phyloP scores from a whole-genome alignment of 2,888 invertebrate species.

The Artemia sp. region DNA sequence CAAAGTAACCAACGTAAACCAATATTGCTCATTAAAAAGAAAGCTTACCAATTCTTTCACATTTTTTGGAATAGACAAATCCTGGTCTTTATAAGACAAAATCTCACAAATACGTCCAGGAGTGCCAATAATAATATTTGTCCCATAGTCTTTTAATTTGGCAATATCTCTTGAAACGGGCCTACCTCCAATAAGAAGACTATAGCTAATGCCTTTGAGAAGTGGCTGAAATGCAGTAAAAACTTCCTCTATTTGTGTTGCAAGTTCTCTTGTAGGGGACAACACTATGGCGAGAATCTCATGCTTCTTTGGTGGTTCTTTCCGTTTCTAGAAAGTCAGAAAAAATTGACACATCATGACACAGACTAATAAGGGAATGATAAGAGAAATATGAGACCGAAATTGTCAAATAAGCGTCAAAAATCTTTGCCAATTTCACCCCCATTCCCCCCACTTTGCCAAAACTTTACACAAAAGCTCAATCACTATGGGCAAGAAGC shows the following conservation, averaged over 20 bases:
- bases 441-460: no score
- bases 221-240: constrained; percentile 36
- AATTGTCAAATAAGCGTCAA: no score
- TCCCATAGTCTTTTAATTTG: constrained; percentile 47
- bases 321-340: constrained; percentile 38
- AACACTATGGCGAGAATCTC: constrained; percentile 76
- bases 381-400: no score
- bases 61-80: constrained; percentile 47
- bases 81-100: constrained; percentile 34
- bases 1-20: no score
- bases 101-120: constrained; percentile 85
- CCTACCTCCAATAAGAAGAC: constrained; percentile 54
- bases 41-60: constrained; percentile 55
- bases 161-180: constrained; percentile 52
- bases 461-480: no score
- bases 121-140: constrained; percentile 77
- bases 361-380: no score
- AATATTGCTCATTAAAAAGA: no score
- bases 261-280: constrained; percentile 89
- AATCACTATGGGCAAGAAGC: no score
- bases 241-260: constrained; percentile 65
- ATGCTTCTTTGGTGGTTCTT: constrained; percentile 46
- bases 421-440: no score
- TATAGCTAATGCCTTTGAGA: constrained; percentile 30
- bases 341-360: neutral